Base-by-base conservation (phyloP, 1,140 invertebrate genomes). In the Dendroctonus valens region DNA sequence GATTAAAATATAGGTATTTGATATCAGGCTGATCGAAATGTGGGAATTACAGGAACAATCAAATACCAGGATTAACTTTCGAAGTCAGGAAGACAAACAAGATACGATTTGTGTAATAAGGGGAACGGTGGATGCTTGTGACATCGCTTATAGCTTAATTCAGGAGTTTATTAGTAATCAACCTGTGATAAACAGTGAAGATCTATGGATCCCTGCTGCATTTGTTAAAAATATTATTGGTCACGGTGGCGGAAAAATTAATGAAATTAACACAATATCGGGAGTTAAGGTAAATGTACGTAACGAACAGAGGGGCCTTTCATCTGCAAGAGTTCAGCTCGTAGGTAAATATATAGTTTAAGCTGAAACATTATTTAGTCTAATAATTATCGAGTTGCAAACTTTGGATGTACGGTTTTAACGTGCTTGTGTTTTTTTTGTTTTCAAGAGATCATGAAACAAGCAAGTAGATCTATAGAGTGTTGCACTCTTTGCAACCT, bases 141-240 rank as follows among this genome's bases (percentile, higher is more conserved):
- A 85, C 57, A 74, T 86, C 5, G 92, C 91, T n/a, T 86, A 92
- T 69, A 80, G 82, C 2, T 74, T 92, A 61, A 84, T 95, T n/a
- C 79, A 87, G 9, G 84, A 87, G 52, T 86, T 91, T 65, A 84
- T 94, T 0, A 80, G 81, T 5, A 86, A 87, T 60, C 86, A 89
- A 52, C 87, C 88, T 5, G 70, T 84, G 0, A 82, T 90, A 12
- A 83, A 88, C 49, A 82, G 83, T 8, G 82, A 84, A 63, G 84
- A 85, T 64, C 84, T 91, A 41, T 79, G 78, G 41, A 85, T 94
- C 3, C 87, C 90, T 0, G 77, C 82, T 58, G 83, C 80, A 75
- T 78, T 83, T 64, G 81, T 86, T 64, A 86, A 87, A 5, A 82
- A 83, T 73, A 85, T 94, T 40, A 90, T 92, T 72, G 91, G 87